Evolutionary conservation across 2,888 invertebrate genomes (phyloP).

Genomic region (Eilema griseolum): DNA sequence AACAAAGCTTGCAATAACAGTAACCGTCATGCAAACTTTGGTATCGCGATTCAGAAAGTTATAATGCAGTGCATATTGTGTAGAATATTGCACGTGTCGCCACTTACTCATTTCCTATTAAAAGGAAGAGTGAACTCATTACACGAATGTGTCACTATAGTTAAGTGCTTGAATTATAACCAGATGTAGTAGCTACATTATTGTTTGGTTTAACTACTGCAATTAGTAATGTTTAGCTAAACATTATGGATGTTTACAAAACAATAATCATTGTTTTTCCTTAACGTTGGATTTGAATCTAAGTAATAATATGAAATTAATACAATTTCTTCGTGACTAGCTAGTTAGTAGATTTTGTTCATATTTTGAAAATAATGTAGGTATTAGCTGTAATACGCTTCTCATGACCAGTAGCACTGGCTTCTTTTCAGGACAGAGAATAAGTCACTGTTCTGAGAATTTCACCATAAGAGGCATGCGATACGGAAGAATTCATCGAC

Average conservation of each 20-base stretch:
- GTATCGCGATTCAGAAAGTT: conserved; percentile 8
- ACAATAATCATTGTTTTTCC: not conserved
- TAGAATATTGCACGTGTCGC: conserved; percentile 17
- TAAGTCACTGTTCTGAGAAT: too few relatives aligned
- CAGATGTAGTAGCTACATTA: not conserved
- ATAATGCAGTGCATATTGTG: conserved; percentile 18
- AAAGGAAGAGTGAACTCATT: conserved; percentile 17
- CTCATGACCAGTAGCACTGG: too few relatives aligned
- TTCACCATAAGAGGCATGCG: too few relatives aligned
- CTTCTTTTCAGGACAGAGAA: too few relatives aligned
- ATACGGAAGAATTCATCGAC: too few relatives aligned
- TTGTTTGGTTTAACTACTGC: not conserved
- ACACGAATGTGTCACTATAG: conserved; percentile 18
- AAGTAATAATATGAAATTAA: too few relatives aligned
- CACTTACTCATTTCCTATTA: conserved; percentile 25
- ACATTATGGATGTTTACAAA: not conserved
- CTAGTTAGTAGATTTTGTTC: too few relatives aligned
- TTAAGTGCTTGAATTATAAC: conserved; percentile 16
- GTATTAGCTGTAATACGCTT: too few relatives aligned
- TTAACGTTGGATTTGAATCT: not conserved
- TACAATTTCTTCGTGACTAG: not conserved
- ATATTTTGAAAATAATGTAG: too few relatives aligned
- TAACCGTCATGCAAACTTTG: conserved; percentile 16
- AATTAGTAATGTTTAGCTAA: not conserved
- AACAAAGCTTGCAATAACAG: not conserved